These are phyloP conservation scores for Lichenostomus cassidix DNA, from an alignment of 2,113 vertebrate genomes.

Conservation along the genomic window DNA sequence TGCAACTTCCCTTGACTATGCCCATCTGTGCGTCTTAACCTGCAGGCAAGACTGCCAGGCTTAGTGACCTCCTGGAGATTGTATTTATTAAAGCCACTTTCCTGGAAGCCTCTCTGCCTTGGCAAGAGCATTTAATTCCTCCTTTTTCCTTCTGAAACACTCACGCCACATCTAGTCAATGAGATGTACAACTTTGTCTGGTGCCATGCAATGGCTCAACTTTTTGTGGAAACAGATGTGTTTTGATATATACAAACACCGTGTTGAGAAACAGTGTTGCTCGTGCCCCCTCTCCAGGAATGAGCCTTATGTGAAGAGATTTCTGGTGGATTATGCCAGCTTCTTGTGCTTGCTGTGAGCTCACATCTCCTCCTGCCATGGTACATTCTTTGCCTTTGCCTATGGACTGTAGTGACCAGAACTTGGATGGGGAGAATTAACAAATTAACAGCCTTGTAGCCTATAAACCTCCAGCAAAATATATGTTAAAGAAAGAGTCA, in stretches of 20 bases:
- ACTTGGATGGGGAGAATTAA: not conserved
- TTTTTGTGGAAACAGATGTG: not conserved
- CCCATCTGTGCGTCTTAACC: not conserved
- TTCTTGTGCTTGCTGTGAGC: not conserved
- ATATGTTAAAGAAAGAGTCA: not conserved
- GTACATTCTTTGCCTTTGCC: not conserved
- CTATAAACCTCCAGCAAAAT: not conserved
- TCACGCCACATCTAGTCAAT: not conserved
- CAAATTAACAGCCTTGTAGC: not conserved
- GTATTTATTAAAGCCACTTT: not conserved
- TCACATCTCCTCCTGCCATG: fast-evolving
- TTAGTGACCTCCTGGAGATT: not conserved
- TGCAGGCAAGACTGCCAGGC: not conserved
- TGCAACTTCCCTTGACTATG: not conserved
- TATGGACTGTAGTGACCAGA: not conserved
- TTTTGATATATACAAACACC: not conserved
- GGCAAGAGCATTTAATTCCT: not conserved
- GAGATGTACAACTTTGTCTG: not conserved
- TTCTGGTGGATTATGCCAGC: not conserved
- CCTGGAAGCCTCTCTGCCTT: not conserved
- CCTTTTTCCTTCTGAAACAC: fast-evolving
- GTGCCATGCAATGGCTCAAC: not conserved
- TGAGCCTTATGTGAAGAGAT: not conserved
- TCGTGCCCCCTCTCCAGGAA: not conserved
- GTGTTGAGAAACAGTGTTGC: not conserved